Percentiles rank a stretch among this genome's conserved stretches.
Evolutionary conservation across 2,797 vertebrate genomes (phyloP).

Genomic region (Orientallactaga sibirica): DNA sequence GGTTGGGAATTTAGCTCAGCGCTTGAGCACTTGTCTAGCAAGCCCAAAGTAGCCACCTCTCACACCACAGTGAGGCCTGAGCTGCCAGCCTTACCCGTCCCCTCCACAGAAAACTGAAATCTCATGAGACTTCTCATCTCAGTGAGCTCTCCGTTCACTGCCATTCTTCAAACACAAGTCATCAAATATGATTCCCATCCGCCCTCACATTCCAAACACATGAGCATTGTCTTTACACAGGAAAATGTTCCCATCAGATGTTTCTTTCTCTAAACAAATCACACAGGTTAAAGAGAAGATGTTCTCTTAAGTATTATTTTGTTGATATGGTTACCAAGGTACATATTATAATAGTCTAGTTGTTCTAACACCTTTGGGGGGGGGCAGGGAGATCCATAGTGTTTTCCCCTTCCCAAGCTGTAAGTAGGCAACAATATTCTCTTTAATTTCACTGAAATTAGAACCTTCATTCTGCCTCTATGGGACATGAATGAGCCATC

Average conservation of each 20-base stretch:
- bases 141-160: not conserved
- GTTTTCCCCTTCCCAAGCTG: not conserved
- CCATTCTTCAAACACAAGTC: not conserved
- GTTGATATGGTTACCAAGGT: not conserved
- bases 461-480: not conserved
- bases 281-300: not conserved
- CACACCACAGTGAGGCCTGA: not conserved
- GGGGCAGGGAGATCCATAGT: not conserved
- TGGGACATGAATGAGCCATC: not conserved
- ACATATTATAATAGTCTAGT: not conserved
- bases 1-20: no score
- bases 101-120: no score
- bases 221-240: not conserved
- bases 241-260: conserved; percentile 12
- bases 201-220: not conserved
- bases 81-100: not conserved
- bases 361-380: not conserved
- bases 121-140: not conserved
- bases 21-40: no score
- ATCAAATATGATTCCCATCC: not conserved
- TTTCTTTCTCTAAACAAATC: conserved; percentile 29
- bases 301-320: conserved; percentile 16
- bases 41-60: no score
- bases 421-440: not conserved
- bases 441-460: not conserved